A percentile compares a stretch with the other conserved stretches of the same genome.
Conservation (phyloP, 1,140 invertebrate species). For the Drosophila quadrilineata region DNA sequence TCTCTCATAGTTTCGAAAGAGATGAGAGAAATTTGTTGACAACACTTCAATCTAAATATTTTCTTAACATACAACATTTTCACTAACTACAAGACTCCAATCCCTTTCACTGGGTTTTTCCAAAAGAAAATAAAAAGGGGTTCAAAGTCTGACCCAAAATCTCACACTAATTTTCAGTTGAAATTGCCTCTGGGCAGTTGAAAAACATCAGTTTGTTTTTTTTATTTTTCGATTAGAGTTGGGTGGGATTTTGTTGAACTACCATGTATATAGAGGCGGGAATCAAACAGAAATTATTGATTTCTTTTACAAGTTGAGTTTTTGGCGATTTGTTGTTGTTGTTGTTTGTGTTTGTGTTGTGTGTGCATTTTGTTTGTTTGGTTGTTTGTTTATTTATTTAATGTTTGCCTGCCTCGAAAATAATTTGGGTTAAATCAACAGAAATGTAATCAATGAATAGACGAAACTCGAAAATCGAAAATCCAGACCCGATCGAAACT, state of each 20-base stretch:
- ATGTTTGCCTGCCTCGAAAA: constrained; percentile 45
- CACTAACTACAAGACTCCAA: too few species aligned
- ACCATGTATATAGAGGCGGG: too few species aligned
- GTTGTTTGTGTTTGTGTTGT: constrained; percentile 1
- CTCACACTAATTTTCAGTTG: not conserved
- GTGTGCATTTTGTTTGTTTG: constrained; percentile 4
- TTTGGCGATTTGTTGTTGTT: constrained; percentile 31
- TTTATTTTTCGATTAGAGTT: not conserved
- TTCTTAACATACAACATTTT: too few species aligned
- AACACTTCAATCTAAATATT: too few species aligned
- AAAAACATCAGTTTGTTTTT: constrained; percentile 1
- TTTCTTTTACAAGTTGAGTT: constrained; percentile 3
- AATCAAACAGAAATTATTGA: constrained; percentile 28
- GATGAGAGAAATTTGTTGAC: constrained; percentile 5
- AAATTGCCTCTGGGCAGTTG: not conserved
- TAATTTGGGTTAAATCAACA: constrained; percentile 48
- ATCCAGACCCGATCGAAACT: constrained; percentile 2
- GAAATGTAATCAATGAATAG: constrained; percentile 44
- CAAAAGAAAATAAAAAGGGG: too few species aligned
- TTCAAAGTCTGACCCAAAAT: constrained; percentile 6
- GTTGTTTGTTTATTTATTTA: constrained; percentile 40
- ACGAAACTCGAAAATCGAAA: constrained; percentile 14
- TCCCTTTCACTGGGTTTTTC: too few species aligned
- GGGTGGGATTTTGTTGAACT: not conserved
- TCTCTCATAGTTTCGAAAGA: too few species aligned